A percentile compares a stretch with the other conserved stretches of the same genome.
Conservation (phyloP, 2,888 invertebrate species). For the Leptinotarsa tumamoca region DNA sequence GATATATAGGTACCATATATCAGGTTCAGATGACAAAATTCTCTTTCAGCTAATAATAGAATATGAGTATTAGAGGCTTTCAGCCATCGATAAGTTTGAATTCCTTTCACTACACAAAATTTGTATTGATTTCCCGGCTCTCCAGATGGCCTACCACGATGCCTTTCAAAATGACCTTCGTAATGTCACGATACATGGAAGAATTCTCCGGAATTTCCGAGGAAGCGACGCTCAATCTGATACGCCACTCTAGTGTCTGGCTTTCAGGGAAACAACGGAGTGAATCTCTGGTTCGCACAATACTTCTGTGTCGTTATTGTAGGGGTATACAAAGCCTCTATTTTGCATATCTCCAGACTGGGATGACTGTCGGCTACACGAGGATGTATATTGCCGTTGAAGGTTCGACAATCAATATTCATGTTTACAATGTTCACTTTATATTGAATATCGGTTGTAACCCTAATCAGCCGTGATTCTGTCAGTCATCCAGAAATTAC, state of each 20-base stretch:
- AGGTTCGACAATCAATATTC: background rate
- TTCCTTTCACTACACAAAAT: too few species aligned
- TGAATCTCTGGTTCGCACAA: slow-evolving; percentile 1
- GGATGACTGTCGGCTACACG: background rate
- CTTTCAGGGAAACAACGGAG: background rate
- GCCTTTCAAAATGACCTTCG: background rate
- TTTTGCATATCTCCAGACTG: slow-evolving; percentile 9
- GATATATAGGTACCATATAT: too few species aligned
- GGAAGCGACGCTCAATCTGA: slow-evolving; percentile 4
- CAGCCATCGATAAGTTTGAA: too few species aligned
- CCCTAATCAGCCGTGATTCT: background rate
- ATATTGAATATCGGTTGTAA: background rate
- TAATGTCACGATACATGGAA: background rate
- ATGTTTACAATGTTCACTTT: background rate
- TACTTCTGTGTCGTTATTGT: background rate
- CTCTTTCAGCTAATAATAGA: too few species aligned
- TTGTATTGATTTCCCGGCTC: background rate
- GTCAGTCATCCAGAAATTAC: background rate
- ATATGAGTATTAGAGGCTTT: too few species aligned
- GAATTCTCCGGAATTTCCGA: background rate
- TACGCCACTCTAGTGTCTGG: background rate
- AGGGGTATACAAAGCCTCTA: background rate
- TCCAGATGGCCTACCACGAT: background rate
- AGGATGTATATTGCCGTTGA: background rate
- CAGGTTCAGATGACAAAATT: too few species aligned